Base-by-base conservation (phyloP, 1,140 invertebrate genomes). In the Drosophila ercepeae region DNA sequence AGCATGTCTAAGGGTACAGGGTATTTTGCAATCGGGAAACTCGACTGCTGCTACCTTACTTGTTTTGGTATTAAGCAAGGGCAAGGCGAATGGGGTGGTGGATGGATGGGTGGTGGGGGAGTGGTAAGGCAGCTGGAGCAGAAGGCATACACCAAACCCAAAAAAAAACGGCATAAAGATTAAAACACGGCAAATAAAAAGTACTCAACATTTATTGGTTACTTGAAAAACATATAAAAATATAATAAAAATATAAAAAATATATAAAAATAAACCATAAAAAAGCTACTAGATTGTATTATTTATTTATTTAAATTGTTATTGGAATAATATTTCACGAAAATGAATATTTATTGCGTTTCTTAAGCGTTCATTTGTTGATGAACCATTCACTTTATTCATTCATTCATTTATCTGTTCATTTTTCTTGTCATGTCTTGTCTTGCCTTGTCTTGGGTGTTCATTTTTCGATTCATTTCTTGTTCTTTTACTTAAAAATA, bases 121-220 rank as follows among this genome's bases (percentile, higher is more conserved):
- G 16, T n/a, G 23, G 18, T 39, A 25, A 23, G 39, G 29, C 57
- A 61, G 60, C 18, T 27, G 55, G 6, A 64, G 57, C 42, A 63
- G 25, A 32, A 50, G 41, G 19, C 18, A 11, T 16, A 39, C 39
- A 46, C 16, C 8, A 21, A 46, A 16, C n/a, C n/a, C 13, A 8
- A 45, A 14, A 59, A 45, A 34, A 18, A 9, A 11, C n/a, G 41
- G 1, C 11, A 64, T 6, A 1, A n/a, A 42, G 63, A 19, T 67
- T 42, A 64, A 42, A 23, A 51, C 61, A 50, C 59, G 23, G 25
- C 1, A 32, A 64, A 53, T 18, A 16, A 14, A 32, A 32, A 11
- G 11, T n/a, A 32, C 11, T 32, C 4, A 32, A 32, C 29, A 32
- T 32, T 32, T 32, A 27, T 27, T 27, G 27, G 27, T 8, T 27